phyloP scores from a whole-genome alignment of 2,113 vertebrate species.

The Sylvia atricapilla region DNA sequence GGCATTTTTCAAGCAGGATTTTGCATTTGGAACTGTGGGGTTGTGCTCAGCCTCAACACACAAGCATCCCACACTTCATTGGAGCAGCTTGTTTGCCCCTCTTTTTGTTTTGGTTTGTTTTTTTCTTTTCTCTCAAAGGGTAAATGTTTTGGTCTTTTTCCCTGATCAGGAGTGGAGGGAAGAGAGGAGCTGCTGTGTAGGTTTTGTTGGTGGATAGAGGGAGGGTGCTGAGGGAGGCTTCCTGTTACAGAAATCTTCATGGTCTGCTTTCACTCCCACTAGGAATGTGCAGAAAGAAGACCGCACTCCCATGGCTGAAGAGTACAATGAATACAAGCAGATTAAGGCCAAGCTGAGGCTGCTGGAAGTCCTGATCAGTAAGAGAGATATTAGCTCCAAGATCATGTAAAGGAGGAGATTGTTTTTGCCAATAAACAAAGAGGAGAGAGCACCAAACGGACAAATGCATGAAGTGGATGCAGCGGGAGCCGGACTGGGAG shows the following conservation, averaged over 20 bases:
- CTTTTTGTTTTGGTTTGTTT: neutral
- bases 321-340: conserved; percentile 96
- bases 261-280: neutral
- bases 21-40: neutral
- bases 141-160: neutral
- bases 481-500: neutral
- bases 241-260: neutral
- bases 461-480: neutral
- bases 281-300: conserved; percentile 97
- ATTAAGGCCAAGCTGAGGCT: conserved; percentile 93
- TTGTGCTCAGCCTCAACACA: neutral
- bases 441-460: neutral
- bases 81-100: neutral
- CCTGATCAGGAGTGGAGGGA: neutral
- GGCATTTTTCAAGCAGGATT: neutral
- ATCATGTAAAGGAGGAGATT: conserved; percentile 58
- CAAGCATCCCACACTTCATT: fast-evolving
- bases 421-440: neutral
- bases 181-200: neutral
- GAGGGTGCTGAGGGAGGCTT: neutral
- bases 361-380: conserved; percentile 96
- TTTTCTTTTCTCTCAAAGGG: neutral
- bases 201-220: neutral
- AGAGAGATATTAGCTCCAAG: conserved; percentile 83
- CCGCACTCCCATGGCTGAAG: conserved; percentile 87